These are phyloP conservation scores for Periplaneta americana DNA, from an alignment of 1,140 invertebrate species.

Conservation along the genomic window DNA sequence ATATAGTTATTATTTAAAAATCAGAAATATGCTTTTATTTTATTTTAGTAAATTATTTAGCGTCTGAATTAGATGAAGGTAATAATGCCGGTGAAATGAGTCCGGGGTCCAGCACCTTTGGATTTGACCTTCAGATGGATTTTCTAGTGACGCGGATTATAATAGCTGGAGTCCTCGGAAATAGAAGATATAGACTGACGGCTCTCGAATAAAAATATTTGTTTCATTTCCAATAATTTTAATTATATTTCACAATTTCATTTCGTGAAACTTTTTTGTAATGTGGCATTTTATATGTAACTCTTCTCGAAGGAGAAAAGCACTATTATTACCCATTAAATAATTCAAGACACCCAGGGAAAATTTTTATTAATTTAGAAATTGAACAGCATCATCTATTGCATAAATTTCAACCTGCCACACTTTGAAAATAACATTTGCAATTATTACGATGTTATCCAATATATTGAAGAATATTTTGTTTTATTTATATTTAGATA, in stretches of 20 bases:
- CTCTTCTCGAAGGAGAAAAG: not conserved
- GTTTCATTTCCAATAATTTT: not conserved
- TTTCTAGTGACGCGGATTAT: no score
- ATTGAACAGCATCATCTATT: not conserved
- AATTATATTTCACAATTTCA: not conserved
- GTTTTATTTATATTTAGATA: not conserved
- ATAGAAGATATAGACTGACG: not conserved
- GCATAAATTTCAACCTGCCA: not conserved
- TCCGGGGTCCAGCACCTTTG: no score
- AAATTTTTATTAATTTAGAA: not conserved
- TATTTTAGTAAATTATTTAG: no score
- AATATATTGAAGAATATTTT: constrained; percentile 1
- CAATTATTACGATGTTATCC: not conserved
- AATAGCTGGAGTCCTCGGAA: not conserved
- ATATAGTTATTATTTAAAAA: no score
- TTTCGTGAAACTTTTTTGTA: not conserved
- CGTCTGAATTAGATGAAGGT: no score
- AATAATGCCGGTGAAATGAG: no score
- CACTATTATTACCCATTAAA: not conserved
- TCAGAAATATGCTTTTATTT: no score
- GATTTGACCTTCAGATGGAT: no score
- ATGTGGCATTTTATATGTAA: not conserved
- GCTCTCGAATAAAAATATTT: not conserved
- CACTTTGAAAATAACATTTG: not conserved
- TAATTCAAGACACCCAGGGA: not conserved